Percentiles rank a stretch among this genome's conserved stretches.
Evolutionary conservation across 2,888 invertebrate genomes (phyloP).

Genomic region (Sarcophaga subvicina): DNA sequence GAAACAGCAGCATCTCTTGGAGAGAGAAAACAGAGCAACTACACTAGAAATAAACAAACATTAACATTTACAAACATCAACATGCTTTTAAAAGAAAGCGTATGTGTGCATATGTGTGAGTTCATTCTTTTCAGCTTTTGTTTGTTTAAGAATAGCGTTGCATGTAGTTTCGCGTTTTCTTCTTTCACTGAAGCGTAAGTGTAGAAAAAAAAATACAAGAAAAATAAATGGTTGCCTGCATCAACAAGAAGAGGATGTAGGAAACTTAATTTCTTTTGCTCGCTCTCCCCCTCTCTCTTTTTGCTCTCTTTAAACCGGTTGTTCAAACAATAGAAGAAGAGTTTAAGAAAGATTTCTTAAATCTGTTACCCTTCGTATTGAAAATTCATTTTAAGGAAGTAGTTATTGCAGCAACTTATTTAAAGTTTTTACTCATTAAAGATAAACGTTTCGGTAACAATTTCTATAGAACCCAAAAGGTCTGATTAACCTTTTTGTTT

Average conservation of each 20-base stretch:
- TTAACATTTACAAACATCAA: constrained; percentile 50
- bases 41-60: constrained; percentile 34
- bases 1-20: background rate
- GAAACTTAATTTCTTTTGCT: background rate
- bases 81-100: constrained; percentile 18
- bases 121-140: constrained; percentile 52
- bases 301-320: too few relatives aligned
- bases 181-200: constrained; percentile 63
- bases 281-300: too few relatives aligned
- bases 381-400: too few relatives aligned
- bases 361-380: too few relatives aligned
- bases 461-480: too few relatives aligned
- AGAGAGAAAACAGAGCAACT: constrained; percentile 8
- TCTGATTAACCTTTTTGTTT: too few relatives aligned
- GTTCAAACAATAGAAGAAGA: too few relatives aligned
- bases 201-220: constrained; percentile 43
- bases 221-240: constrained; percentile 38
- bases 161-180: constrained; percentile 48
- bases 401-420: too few relatives aligned
- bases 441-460: too few relatives aligned
- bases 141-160: constrained; percentile 40
- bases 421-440: too few relatives aligned
- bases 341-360: too few relatives aligned
- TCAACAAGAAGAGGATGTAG: constrained; percentile 7
- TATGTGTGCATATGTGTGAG: constrained; percentile 36